Evolutionary conservation across 1,140 invertebrate genomes (phyloP).

Genomic region (Tigriopus japonicus): DNA sequence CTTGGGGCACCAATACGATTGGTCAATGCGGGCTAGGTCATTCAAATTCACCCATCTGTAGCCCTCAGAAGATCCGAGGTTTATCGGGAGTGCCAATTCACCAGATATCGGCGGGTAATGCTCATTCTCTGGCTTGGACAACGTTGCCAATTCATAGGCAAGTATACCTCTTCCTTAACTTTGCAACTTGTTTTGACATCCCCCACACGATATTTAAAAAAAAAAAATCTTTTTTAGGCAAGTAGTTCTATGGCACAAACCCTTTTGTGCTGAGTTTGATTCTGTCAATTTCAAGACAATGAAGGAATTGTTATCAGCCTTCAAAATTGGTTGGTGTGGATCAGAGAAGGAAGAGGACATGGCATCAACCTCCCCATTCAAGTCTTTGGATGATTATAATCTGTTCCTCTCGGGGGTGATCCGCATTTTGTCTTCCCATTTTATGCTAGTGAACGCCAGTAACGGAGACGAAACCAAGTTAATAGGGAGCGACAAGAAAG

Average conservation of each 20-base stretch:
- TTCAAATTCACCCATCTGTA: conserved; percentile 37
- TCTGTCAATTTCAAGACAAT: neutral
- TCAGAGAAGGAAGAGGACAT: too few species aligned
- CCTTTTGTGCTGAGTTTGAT: neutral
- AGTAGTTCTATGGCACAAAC: neutral
- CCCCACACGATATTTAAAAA: too few species aligned
- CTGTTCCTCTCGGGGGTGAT: too few species aligned
- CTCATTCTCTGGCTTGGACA: conserved; percentile 48
- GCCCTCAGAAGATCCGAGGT: conserved; percentile 38
- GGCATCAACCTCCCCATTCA: too few species aligned
- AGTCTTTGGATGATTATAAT: too few species aligned
- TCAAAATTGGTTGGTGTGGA: too few species aligned
- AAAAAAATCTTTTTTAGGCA: neutral
- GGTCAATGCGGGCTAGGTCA: conserved; percentile 49
- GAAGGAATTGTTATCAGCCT: neutral
- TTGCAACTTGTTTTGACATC: too few species aligned
- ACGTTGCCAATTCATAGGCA: conserved; percentile 33
- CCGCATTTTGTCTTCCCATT: too few species aligned
- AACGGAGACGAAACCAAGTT: too few species aligned
- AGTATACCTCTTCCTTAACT: too few species aligned
- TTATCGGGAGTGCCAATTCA: conserved; percentile 37
- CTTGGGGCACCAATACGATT: conserved; percentile 49
- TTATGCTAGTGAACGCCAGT: too few species aligned
- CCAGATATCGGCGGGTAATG: conserved; percentile 45
- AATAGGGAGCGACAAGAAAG: too few species aligned